Percentiles rank a stretch among this genome's conserved stretches.
Conservation (phyloP, 2,888 invertebrate genomes). For the Tipula unca region DNA sequence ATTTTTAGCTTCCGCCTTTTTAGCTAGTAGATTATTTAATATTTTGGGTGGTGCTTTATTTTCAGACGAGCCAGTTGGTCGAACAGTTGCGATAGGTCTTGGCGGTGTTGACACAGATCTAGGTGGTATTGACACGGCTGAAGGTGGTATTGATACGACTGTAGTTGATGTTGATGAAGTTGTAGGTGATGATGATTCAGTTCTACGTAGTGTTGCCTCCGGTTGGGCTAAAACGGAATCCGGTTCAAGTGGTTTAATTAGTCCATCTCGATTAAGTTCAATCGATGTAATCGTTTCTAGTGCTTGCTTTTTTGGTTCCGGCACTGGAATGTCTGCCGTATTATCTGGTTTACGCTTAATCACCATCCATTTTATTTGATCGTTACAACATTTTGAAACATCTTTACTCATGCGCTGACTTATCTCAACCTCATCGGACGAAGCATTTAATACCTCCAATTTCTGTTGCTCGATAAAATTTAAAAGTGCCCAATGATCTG, state of each 20-base stretch:
- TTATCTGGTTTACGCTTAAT: slow-evolving; percentile 26
- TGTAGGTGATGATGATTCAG: neutral
- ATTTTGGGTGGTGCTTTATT: slow-evolving; percentile 44
- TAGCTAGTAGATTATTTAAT: slow-evolving; percentile 32
- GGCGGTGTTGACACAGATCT: neutral
- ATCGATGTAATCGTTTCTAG: neutral
- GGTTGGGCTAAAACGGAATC: neutral
- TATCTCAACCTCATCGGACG: slow-evolving; percentile 30
- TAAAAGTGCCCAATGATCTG: slow-evolving; percentile 60
- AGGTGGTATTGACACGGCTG: neutral
- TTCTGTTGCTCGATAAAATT: slow-evolving; percentile 56
- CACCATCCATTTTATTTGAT: neutral
- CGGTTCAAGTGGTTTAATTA: neutral
- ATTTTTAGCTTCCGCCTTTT: neutral
- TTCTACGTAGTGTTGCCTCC: neutral
- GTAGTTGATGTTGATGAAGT: neutral
- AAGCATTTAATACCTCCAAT: slow-evolving; percentile 28
- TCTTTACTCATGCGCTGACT: slow-evolving; percentile 33
- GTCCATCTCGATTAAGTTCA: neutral
- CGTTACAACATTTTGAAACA: slow-evolving; percentile 35
- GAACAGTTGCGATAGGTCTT: neutral
- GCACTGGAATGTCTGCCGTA: neutral
- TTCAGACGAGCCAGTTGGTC: neutral
- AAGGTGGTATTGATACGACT: neutral
- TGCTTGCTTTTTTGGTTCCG: neutral